phyloP scores from a whole-genome alignment of 53 echinoderm and acorn worm genomes.

The Antedon mediterranea region DNA sequence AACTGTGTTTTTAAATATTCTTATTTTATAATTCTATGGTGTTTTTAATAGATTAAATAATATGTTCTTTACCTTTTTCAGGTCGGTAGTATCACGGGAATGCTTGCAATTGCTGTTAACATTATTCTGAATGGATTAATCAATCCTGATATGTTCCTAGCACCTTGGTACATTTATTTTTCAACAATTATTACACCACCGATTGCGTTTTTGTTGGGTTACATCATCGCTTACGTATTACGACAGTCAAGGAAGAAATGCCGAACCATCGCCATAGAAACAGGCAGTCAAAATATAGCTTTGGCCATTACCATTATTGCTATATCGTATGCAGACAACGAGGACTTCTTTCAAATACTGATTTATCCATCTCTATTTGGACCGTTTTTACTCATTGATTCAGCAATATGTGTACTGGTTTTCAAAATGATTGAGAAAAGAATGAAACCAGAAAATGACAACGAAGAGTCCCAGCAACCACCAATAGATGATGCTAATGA shows the following conservation, averaged over 20 bases:
- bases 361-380: constrained; percentile 19
- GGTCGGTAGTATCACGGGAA: constrained; percentile 11
- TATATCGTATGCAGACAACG: constrained; percentile 5
- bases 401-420: constrained; percentile 10
- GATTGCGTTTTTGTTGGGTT: constrained; percentile 19
- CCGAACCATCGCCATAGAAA: constrained; percentile 30
- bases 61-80: not conserved
- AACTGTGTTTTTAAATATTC: no score
- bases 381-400: constrained; percentile 12
- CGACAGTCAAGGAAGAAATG: constrained; percentile 12
- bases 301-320: constrained; percentile 22
- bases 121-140: constrained; percentile 15
- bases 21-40: no score
- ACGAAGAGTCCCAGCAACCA: not conserved
- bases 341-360: constrained; percentile 11
- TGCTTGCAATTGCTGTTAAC: constrained; percentile 6
- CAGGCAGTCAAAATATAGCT: constrained; percentile 25
- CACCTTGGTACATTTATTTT: constrained; percentile 15
- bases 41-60: no score
- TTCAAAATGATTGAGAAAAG: not conserved
- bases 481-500: not conserved
- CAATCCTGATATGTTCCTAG: constrained; percentile 22
- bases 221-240: constrained; percentile 5
- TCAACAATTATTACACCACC: constrained; percentile 10
- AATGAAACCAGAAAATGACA: not conserved